Conservation (phyloP, 2,888 invertebrate species). For the Parasteatoda lunata region DNA sequence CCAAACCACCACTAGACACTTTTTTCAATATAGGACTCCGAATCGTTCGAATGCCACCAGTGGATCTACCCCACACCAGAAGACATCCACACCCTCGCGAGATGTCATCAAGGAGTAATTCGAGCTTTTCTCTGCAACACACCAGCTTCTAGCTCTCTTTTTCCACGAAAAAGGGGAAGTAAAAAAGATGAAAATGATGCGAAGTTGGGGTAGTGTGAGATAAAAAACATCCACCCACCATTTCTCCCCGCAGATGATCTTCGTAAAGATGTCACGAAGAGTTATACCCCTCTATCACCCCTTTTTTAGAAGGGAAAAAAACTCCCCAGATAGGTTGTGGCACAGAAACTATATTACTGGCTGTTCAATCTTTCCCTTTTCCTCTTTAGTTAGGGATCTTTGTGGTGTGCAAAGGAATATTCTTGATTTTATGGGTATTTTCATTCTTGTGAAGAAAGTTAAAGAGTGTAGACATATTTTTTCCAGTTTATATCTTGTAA, state of each 20-base stretch:
- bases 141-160: slow-evolving; percentile 10
- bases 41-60: slow-evolving; percentile 15
- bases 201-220: background rate
- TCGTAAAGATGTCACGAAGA: slow-evolving; percentile 66
- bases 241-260: slow-evolving; percentile 39
- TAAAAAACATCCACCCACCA: slow-evolving; percentile 27
- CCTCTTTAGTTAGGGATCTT: slow-evolving; percentile 4
- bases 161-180: slow-evolving; percentile 14
- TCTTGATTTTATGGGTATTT: background rate
- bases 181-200: background rate
- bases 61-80: slow-evolving; percentile 13
- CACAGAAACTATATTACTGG: background rate
- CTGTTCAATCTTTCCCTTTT: slow-evolving; percentile 10
- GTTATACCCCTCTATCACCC: slow-evolving; percentile 43
- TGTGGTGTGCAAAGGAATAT: background rate
- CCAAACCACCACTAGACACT: slow-evolving; percentile 18
- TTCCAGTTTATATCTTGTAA: background rate
- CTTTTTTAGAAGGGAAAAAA: slow-evolving; percentile 4
- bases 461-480: too few relatives aligned
- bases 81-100: slow-evolving; percentile 44
- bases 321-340: slow-evolving; percentile 15
- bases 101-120: slow-evolving; percentile 65
- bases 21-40: slow-evolving; percentile 38
- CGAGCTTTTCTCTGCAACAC: slow-evolving; percentile 21
- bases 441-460: background rate